Base-by-base conservation (phyloP, 2,797 vertebrate genomes). In the Numenius phaeopus region DNA sequence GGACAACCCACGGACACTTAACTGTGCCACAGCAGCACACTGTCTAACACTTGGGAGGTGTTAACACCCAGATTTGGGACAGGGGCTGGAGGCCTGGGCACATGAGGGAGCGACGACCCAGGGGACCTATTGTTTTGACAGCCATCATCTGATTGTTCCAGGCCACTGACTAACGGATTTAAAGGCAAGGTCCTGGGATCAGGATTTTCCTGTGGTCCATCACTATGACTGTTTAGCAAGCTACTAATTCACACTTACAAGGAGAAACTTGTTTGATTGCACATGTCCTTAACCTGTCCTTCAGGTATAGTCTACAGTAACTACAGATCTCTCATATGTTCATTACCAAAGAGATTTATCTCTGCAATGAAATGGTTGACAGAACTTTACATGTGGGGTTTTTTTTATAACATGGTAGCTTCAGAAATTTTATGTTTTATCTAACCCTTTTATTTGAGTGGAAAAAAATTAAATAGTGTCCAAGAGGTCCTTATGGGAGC, bases 41-140 rank as follows among this genome's bases (percentile, higher is more conserved):
- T n/a, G 20, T 21, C 32, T 30, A 57, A 55, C 26, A 29, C 5
- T 0, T 67, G 19, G 19, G 21, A 61, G 21, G 14, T 61, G 13
- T 32, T 37, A 55, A 76, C 22, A 40, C 2, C 2, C 32, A 55
- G 23, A 50, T 77, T 7, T n/a, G 13, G 17, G 11, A 3, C 3
- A 4, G 2, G 5, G 2, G 22, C 5, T 39, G n/a, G 19, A 72
- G 8, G 32, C 64, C 40, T 34, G 26, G 7, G 5, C 10, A 21
- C 14, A 46, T 0, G 0, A 69, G 2, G 5, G 4, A 52, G 2
- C 6, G 21, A 34, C 0, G 0, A 7, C 52, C 9, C 13, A 27
- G n/a, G 2, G 2, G 2, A 1, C 2, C 10, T 54, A 16, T 50
- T 52, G 13, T 40, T 87, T 39, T 57, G 21, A 26, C 30, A 76